Percentiles rank a stretch among this genome's conserved stretches.
These are phyloP conservation scores for Amitus sp. DNA, from an alignment of 2,888 invertebrate species.

Conservation along the genomic window DNA sequence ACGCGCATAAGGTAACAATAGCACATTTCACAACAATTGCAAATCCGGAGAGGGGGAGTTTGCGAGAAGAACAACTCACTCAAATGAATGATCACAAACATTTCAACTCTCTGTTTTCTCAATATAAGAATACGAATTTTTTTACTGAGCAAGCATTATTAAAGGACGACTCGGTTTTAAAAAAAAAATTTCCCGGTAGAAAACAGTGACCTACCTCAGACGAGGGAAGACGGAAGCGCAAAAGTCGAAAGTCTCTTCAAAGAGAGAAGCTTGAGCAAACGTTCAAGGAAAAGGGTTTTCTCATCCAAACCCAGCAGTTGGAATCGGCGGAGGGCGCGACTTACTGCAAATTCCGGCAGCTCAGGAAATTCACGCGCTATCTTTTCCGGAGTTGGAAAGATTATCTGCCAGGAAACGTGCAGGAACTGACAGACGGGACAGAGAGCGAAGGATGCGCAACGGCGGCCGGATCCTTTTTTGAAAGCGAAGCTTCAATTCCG, in stretches of 20 bases:
- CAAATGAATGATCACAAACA: no score
- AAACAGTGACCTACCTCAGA: conserved; percentile 46
- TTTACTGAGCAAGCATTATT: neutral
- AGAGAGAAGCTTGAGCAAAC: conserved; percentile 90
- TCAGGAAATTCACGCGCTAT: conserved; percentile 91
- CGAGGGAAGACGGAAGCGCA: conserved; percentile 72
- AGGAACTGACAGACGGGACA: conserved; percentile 50
- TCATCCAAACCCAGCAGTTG: conserved; percentile 92
- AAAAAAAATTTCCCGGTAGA: conserved; percentile 37
- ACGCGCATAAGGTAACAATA: no score
- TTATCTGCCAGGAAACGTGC: conserved; percentile 83
- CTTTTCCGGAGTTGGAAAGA: conserved; percentile 94
- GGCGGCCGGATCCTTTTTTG: no score
- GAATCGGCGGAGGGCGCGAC: conserved; percentile 94
- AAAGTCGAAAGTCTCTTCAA: conserved; percentile 84
- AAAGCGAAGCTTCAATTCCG: conserved; percentile 36
- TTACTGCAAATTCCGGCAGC: conserved; percentile 91
- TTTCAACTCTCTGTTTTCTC: no score
- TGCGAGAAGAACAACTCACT: no score
- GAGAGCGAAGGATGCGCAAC: conserved; percentile 48
- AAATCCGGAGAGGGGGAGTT: no score
- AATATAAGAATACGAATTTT: conserved; percentile 1
- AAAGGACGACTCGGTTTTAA: no score
- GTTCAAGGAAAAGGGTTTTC: conserved; percentile 91
- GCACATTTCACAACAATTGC: no score